A percentile compares a stretch with the other conserved stretches of the same genome.
Evolutionary conservation across 2,797 vertebrate species (phyloP).

Genomic region (Scolopax bukidnonensis): DNA sequence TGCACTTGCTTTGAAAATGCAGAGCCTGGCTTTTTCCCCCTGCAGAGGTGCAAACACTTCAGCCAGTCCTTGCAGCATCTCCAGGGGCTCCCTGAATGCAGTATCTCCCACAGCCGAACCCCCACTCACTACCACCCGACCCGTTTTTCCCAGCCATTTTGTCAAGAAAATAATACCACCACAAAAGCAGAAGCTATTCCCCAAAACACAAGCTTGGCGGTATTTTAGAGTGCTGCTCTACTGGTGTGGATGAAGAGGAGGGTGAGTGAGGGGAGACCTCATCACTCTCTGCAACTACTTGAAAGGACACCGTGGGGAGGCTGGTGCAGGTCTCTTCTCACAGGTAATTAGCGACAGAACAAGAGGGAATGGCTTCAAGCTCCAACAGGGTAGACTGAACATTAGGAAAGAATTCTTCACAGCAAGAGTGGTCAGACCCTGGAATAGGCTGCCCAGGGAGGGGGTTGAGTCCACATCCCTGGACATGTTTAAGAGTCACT

Average conservation of each 20-base stretch:
- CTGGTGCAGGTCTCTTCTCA: too few species aligned
- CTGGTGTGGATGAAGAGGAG: not conserved
- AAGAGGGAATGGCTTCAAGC: too few species aligned
- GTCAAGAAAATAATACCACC: not conserved
- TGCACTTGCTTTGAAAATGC: conserved; percentile 46
- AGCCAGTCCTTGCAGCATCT: not conserved
- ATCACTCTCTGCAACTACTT: too few species aligned
- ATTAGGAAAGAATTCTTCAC: too few species aligned
- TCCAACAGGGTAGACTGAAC: too few species aligned
- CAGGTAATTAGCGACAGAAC: too few species aligned
- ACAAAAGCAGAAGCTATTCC: not conserved
- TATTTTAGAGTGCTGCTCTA: not conserved
- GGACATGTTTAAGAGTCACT: too few species aligned
- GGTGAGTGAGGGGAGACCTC: too few species aligned
- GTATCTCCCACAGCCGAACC: not conserved
- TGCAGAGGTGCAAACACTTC: not conserved
- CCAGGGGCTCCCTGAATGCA: not conserved
- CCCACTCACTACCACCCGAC: fast-evolving
- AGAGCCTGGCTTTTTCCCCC: not conserved
- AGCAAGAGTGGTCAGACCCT: too few species aligned
- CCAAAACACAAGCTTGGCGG: not conserved
- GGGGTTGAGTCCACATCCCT: too few species aligned
- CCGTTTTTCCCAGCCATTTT: not conserved
- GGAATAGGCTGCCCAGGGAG: too few species aligned
- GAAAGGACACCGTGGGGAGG: too few species aligned